A percentile compares a stretch with the other conserved stretches of the same genome.
phyloP scores from a whole-genome alignment of 30 jellyfish, hydroid and myxozoan genomes.

The Pelagia noctiluca region DNA sequence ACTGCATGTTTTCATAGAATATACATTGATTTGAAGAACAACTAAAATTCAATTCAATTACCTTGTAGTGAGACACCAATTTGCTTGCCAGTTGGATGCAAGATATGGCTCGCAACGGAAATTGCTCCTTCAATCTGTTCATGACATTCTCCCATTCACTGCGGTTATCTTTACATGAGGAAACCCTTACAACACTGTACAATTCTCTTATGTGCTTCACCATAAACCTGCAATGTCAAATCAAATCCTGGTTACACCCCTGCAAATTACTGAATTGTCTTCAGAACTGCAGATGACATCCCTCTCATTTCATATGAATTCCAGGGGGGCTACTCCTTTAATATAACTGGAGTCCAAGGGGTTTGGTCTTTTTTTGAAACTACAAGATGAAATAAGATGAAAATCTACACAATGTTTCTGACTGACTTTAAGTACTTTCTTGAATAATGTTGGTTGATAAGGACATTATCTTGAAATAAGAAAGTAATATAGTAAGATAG shows the following conservation, averaged over 20 bases:
- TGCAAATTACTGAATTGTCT: not conserved
- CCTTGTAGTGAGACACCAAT: slow-evolving; percentile 91
- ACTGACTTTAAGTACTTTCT: no score
- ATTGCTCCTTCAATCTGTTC: slow-evolving; percentile 74
- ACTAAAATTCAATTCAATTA: not conserved
- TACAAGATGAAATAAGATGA: no score
- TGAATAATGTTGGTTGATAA: no score
- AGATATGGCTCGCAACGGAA: slow-evolving; percentile 73
- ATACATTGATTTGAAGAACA: not conserved
- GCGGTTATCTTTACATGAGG: slow-evolving; percentile 82
- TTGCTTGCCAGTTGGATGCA: slow-evolving; percentile 92
- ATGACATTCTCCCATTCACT: slow-evolving; percentile 85
- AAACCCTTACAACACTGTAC: slow-evolving; percentile 71
- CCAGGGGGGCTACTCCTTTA: no score
- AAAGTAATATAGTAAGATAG: no score
- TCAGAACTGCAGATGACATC: not conserved
- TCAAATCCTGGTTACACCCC: not conserved
- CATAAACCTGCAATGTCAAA: slow-evolving; percentile 69
- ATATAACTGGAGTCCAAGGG: no score
- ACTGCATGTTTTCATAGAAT: not conserved
- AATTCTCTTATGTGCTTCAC: slow-evolving; percentile 74
- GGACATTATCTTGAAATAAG: no score
- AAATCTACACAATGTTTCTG: no score
- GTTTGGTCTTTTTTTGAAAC: no score
- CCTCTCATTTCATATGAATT: no score